Evolutionary conservation across 1,140 invertebrate genomes (phyloP), one percentile per base, ranked within the genome.

Genomic region (Drosophila repleta): DNA sequence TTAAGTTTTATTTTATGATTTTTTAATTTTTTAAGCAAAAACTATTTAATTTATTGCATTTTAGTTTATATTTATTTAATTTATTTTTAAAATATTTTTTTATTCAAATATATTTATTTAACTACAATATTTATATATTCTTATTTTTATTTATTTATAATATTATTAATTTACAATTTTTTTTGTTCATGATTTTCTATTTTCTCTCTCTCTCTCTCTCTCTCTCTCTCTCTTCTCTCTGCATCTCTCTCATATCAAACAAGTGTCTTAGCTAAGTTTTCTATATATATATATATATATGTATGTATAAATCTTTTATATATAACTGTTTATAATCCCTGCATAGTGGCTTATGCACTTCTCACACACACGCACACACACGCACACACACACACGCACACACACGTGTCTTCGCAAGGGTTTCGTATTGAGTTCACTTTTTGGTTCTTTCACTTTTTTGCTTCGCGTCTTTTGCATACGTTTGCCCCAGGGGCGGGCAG

Each of bases 401-500:
- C 10, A 66, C 62, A 71, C 68, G 51, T 65, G 53, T 17, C 48
- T 21, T 20, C 15, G 57, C 58, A 66, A 66, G 62, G 58, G 52
- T 61, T 58, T 60, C 32, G 15, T 11, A n/a, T 65, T 56, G 21
- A n/a, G 20, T 35, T 35, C 32, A 35, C 32, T 35, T 52, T 41
- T 52, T 53, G 43, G 7, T 6, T 35, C 15, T 48, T 48, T 21
- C 4, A 1, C 1, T 48, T 48, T 48, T 26, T 17, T 39, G 55
- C 13, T 8, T 57, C 41, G 39, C 18, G 17, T 39, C 62, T 18
- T 55, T 55, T 20, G 52, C 53, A 37, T 57, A 32, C 13, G n/a
- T 29, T 66, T 21, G 10, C 8, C 3, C 24, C 18, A n/a, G 53
- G 53, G 46, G 52, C 37, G 64, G 69, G 37, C 10, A 51, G 62